These are phyloP conservation scores for Phalanger gymnotis DNA, from an alignment of 2,797 vertebrate genomes.

Conservation along the genomic window DNA sequence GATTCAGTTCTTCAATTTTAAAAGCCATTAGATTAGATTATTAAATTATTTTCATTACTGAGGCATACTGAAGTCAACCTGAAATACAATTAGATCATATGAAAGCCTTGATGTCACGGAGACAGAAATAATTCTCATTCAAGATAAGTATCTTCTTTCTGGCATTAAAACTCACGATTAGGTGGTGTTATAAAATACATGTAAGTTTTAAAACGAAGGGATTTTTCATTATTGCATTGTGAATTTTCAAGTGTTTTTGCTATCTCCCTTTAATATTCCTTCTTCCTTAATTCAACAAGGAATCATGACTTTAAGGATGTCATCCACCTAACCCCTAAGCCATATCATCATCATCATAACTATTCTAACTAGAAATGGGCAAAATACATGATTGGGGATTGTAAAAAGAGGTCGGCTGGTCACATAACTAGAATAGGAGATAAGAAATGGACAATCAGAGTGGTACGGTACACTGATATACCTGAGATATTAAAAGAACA, in stretches of 20 bases:
- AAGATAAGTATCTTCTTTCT: not conserved
- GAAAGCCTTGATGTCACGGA: not conserved
- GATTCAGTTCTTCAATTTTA: not conserved
- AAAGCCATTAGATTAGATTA: not conserved
- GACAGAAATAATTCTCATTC: not conserved
- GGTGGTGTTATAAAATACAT: not conserved
- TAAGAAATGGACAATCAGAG: not conserved
- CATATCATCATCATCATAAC: not conserved
- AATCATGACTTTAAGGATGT: not conserved
- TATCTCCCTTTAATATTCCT: not conserved
- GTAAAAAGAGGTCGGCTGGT: not conserved
- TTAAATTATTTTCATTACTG: not conserved
- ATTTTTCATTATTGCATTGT: not conserved
- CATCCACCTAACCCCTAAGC: not conserved
- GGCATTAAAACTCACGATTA: not conserved
- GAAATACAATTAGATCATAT: not conserved
- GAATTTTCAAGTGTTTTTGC: not conserved
- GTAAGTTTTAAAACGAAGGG: not conserved
- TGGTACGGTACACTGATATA: not conserved
- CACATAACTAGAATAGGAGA: not conserved
- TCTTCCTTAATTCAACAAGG: not conserved
- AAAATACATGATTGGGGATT: not conserved
- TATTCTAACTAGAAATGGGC: not conserved
- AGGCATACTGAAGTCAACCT: not conserved
- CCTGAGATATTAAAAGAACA: not conserved